These are phyloP conservation scores for Tupaia tana DNA, from an alignment of 2,113 vertebrate species.

Conservation along the genomic window DNA sequence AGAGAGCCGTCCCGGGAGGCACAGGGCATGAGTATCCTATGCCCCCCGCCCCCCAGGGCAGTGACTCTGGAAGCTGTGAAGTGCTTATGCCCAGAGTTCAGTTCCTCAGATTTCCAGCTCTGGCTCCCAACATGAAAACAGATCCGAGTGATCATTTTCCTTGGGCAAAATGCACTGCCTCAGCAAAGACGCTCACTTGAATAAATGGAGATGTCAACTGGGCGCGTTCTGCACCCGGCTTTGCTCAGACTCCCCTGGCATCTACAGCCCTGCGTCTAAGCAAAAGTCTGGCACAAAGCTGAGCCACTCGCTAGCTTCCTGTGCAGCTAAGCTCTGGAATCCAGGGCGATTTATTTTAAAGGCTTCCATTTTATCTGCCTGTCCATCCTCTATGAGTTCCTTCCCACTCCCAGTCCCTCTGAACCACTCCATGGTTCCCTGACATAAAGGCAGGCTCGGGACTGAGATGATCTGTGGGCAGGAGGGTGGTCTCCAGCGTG, in stretches of 20 bases:
- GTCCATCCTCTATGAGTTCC: not conserved
- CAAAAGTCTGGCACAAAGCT: not conserved
- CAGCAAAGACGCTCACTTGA: accelerated
- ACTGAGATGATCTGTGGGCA: too few relatives aligned
- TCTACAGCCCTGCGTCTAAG: accelerated
- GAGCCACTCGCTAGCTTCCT: not conserved
- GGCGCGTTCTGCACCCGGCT: not conserved
- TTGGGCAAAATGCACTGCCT: slow-evolving; percentile 65
- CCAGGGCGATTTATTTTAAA: too few relatives aligned
- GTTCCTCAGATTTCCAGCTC: slow-evolving; percentile 63
- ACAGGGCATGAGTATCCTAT: not conserved
- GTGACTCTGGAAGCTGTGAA: slow-evolving; percentile 44
- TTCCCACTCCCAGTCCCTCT: accelerated
- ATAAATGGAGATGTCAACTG: not conserved
- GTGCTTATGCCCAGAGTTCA: slow-evolving; percentile 54
- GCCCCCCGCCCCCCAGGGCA: not conserved
- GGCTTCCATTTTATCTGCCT: not conserved
- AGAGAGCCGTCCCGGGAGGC: not conserved
- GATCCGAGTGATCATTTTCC: slow-evolving; percentile 62
- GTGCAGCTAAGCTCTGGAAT: not conserved
- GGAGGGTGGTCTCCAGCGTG: accelerated
- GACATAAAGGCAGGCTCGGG: not conserved
- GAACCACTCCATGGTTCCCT: accelerated
- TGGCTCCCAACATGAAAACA: slow-evolving; percentile 68
- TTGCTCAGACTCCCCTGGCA: not conserved